Percentiles rank a stretch among this genome's conserved stretches.
Evolutionary conservation across 2,113 vertebrate species (phyloP).

Genomic region (Myiozetetes cayanensis): DNA sequence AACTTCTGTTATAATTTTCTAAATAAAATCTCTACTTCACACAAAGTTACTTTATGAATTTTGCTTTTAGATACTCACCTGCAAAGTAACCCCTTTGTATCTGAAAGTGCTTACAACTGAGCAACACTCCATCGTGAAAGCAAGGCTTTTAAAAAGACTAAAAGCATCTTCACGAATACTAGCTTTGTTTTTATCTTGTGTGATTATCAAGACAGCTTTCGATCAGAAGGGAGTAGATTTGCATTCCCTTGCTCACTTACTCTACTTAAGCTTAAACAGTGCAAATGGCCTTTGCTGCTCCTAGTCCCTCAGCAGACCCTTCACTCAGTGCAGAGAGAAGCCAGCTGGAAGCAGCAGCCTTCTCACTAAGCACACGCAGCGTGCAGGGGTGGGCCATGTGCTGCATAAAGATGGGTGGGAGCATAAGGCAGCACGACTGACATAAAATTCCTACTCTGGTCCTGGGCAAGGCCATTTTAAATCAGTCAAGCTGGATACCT

Average conservation of each 20-base stretch:
- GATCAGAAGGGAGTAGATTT: background rate
- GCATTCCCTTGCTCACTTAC: background rate
- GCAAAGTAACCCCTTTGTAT: background rate
- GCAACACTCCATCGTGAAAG: background rate
- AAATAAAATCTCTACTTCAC: conserved; percentile 15
- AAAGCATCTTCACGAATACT: background rate
- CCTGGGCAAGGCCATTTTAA: background rate
- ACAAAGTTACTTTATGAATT: background rate
- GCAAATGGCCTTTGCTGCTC: background rate
- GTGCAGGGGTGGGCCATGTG: background rate
- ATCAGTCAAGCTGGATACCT: background rate
- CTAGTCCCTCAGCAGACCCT: background rate
- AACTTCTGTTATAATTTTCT: conserved; percentile 13
- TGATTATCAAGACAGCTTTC: background rate
- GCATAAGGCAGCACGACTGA: background rate
- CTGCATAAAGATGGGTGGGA: background rate
- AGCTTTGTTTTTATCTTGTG: background rate
- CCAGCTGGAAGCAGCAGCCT: background rate
- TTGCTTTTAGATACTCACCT: background rate
- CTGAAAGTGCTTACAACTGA: background rate
- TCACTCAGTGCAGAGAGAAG: background rate
- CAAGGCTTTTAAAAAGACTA: background rate
- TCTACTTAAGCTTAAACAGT: background rate
- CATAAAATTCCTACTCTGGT: background rate
- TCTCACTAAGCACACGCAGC: background rate